Base-by-base conservation (phyloP, 1,140 invertebrate genomes). In the Subanguina moxae region DNA sequence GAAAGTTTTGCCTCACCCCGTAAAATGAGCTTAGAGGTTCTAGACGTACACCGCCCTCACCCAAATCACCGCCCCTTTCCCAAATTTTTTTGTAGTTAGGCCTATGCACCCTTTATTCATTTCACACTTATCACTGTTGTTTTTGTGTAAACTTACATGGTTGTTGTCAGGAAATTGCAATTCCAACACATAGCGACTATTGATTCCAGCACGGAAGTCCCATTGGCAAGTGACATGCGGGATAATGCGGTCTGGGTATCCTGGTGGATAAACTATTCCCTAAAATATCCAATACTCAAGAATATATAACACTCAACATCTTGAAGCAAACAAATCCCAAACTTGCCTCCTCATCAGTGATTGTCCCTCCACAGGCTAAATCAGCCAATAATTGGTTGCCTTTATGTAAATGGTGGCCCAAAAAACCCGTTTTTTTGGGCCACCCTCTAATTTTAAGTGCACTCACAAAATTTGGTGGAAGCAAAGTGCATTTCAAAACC, bases 161-260 rank as follows among this genome's bases (percentile, higher is more conserved):
- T 68, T 56, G 1, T 62, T 30, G 32, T 69, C 27, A 27, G 70
- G 21, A 42, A 79, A 80, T 27, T 80, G 58, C 43, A 79, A 73
- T 15, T 80, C 66, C 15, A 78, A 57, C n/a, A 66, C n/a, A 59
- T 82, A 79, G 13, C 80, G 73, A 52, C 67, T 59, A 17, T 70
- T 74, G 11, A 76, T 74, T 61, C 76, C 78, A 28, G 78, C 74
- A 43, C 67, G 58, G 32, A 80, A 73, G 59, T 72, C 67, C 80
- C 74, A 80, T 19, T 64, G 28, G 64, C 77, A 82, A 28, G 13
- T 30, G 21, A 78, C 25, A 46, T 70, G 43, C 11, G 71, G 67
- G 0, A 80, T 57, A 17, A 80, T 62, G 25, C 43, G 32, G 23
- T 70, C 62, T 1, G 79, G 71, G 64, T 79, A 82, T 21, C 76